Conservation (phyloP, 1,140 invertebrate genomes). For the Lutraria rhynchaena region DNA sequence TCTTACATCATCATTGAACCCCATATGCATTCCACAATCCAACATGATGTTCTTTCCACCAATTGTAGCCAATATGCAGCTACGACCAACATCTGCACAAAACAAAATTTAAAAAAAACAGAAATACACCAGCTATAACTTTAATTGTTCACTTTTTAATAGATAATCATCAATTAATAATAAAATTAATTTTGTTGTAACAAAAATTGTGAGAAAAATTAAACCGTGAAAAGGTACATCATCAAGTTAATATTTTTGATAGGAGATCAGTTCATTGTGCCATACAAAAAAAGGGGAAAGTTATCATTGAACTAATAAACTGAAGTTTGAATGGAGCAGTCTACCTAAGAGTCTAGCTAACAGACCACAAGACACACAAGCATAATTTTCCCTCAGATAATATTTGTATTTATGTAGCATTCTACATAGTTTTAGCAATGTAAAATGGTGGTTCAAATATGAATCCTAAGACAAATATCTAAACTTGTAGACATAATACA, state of each 20-base stretch:
- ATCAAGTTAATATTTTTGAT: no score
- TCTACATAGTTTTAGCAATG: not conserved
- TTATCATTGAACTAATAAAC: not conserved
- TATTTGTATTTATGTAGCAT: not conserved
- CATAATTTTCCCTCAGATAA: no score
- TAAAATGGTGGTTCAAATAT: not conserved
- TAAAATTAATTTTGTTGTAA: not conserved
- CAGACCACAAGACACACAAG: no score
- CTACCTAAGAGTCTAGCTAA: no score
- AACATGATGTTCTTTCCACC: conserved; percentile 99
- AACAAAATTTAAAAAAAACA: not conserved
- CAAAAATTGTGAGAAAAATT: not conserved
- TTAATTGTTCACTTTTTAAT: not conserved
- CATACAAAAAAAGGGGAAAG: no score
- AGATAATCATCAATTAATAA: not conserved
- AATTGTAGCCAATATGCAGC: conserved; percentile 97
- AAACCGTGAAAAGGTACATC: no score
- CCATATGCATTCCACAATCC: conserved; percentile 99
- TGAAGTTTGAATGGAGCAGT: not conserved
- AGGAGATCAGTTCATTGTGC: no score
- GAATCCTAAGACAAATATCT: no score
- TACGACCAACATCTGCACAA: conserved; percentile 95
- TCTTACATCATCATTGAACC: conserved; percentile 95
- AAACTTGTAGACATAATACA: no score
- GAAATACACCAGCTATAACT: no score